These are phyloP conservation scores for Drosophila leonis DNA, from an alignment of 2,888 invertebrate species.

Conservation along the genomic window DNA sequence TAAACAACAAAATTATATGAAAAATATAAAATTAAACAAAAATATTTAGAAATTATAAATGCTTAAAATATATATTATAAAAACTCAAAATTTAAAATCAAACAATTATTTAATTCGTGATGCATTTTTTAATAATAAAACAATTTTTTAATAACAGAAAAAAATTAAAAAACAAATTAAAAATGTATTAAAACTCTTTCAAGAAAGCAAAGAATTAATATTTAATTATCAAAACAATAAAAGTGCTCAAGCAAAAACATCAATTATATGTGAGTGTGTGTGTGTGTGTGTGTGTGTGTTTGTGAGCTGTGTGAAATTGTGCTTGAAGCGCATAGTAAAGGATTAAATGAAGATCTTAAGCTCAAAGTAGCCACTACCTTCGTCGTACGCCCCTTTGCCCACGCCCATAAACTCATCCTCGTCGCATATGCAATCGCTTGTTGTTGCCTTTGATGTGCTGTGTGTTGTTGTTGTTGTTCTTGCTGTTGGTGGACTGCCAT, in stretches of 20 bases:
- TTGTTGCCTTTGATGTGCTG: constrained; percentile 38
- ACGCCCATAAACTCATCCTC: constrained; percentile 67
- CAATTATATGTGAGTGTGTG: neutral
- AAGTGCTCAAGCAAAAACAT: constrained; percentile 22
- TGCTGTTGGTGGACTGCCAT: constrained; percentile 42
- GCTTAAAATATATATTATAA: neutral
- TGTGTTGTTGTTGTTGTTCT: constrained; percentile 38
- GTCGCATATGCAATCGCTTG: constrained; percentile 73
- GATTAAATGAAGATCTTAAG: constrained; percentile 45
- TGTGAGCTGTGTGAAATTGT: neutral
- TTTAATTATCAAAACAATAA: constrained; percentile 8
- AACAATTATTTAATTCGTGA: neutral
- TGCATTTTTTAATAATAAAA: neutral
- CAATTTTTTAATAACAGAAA: neutral
- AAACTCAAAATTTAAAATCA: neutral
- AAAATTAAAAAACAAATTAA: neutral
- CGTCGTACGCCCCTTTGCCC: constrained; percentile 51
- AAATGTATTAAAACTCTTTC: neutral
- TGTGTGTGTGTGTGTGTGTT: neutral
- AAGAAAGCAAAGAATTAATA: neutral
- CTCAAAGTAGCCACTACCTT: constrained; percentile 72
- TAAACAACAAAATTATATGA: constrained; percentile 21
- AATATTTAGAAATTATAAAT: neutral
- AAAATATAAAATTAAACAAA: neutral
- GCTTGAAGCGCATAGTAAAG: neutral